Base-by-base conservation (phyloP, 2,113 vertebrate species). In the Phyllopteryx taeniolatus region DNA sequence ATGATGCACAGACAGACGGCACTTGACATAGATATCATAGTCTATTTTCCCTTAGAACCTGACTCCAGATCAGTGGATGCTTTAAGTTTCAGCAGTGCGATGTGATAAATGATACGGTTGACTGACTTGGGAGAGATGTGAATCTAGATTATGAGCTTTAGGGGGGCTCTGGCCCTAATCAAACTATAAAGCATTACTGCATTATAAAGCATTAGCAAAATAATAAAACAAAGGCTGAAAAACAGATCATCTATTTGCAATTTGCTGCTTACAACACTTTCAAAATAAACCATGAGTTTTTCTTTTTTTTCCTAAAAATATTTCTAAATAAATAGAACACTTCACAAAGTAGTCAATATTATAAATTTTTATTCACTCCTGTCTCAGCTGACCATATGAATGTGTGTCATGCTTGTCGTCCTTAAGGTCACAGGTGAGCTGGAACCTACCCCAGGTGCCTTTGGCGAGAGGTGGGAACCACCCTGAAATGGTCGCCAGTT, bases 1-100 rank as follows among this genome's bases (percentile, higher is more conserved):
- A 93, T 77, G 85, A 90, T 73, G 88, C 73, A 79, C 74, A 60
- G 85, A 93, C 86, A 89, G 90, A 90, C 61, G 81, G 53, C 83
- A 74, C 88, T 90, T 51, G 35, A 90, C 87, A 77, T 74, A 14
- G 64, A 75, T 76, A 75, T 78, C 72, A 49, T 56, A 71, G 70
- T 67, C 43, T 54, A 83, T 83, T 90, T 87, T 76, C 74, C 74
- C 75, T 87, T 85, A 78, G 75, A 71, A 67, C 47, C 72, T 61
- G 77, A 67, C 72, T 76, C 67, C 35, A 35, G 74, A 67, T 67
- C 77, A 82, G 77, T 12, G 8, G 79, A 66, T 67, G 59, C 54
- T 77, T 62, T 17, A 14, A 51, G 67, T 71, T 72, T 51, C 39
- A 53, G 63, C 56, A 54, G 14, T 14, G 75, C 64, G 68, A 71